These are phyloP conservation scores for Toxostoma redivivum DNA, from an alignment of 2,113 vertebrate species.

Conservation along the genomic window DNA sequence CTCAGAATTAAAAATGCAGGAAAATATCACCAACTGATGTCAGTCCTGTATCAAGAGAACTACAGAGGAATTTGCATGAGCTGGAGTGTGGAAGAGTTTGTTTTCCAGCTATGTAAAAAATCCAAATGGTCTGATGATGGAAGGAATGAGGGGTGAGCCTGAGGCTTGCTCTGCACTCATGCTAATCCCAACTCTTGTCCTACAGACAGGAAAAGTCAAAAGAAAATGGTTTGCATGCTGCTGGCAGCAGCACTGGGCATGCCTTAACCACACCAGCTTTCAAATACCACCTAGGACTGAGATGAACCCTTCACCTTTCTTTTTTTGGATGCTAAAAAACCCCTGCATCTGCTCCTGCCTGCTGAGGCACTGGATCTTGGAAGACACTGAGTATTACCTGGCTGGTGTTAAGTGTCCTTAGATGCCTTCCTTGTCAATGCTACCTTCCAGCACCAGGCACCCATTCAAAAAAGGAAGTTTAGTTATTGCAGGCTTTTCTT, in stretches of 20 bases:
- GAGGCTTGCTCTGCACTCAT: neutral
- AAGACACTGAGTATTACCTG: neutral
- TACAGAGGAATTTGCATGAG: neutral
- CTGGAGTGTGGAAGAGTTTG: neutral
- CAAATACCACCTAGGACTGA: neutral
- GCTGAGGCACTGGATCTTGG: neutral
- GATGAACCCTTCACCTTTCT: conserved; percentile 35
- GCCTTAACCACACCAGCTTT: neutral
- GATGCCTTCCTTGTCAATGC: neutral
- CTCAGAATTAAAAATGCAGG: neutral
- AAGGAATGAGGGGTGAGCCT: neutral
- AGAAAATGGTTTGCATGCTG: neutral
- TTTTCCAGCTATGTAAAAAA: neutral
- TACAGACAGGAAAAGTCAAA: neutral
- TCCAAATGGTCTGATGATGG: neutral
- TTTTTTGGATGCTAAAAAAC: neutral
- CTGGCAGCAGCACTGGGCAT: neutral
- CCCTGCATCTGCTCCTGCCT: neutral
- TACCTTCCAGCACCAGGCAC: neutral
- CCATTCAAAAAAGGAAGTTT: neutral
- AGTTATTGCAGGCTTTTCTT: neutral
- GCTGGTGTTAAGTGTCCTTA: neutral
- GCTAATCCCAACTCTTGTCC: neutral
- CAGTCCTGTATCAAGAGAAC: neutral
- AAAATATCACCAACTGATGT: neutral